Evolutionary conservation across 2,888 invertebrate genomes (phyloP), one percentile per base, ranked within the genome.

Genomic region (Volucella inanis): DNA sequence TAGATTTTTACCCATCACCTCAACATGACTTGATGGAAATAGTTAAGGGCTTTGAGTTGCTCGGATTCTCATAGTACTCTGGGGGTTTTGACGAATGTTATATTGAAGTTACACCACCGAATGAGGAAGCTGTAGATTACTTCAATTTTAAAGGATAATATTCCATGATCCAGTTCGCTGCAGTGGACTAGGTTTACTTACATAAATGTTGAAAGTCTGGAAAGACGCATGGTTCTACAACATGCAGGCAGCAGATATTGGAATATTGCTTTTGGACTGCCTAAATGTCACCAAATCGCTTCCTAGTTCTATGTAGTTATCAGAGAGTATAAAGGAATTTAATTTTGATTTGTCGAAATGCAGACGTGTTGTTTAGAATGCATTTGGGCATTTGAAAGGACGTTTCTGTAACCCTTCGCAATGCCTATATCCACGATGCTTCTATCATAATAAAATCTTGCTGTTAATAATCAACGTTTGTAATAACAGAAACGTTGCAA

Each of bases 271-370:
- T 43, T 61, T n/a, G 45, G 15, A 45, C 18, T 61, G 11, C 12
- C 49, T 41, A 15, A 65, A 50, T 15, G 18, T 65, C 14, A 65
- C 50, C 39, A 65, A 65, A 18, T 50, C 64, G 12, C 50, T 65
- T 39, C 39, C 50, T 14, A 38, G 3, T 50, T 49, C 11, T 50
- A n/a, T 15, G 11, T 12, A 39, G 12, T 31, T 50, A 12, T 22
- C 61, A 41, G 41, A 39, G 39, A 57, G 11, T 41, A 15, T 41
- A 57, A 18, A 18, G 1, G 15, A 57, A 15, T 57, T 57, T 11
- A 57, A 57, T 14, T 41, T 15, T 10, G 14, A 41, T 41, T 38
- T 57, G n/a, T 10, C 41, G 10, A 41, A 57, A 43, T 59, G 10
- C 50, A 18, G 18, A 18, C 50, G 50, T 50, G 50, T 50, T 50